Evolutionary conservation across 2,888 invertebrate species (phyloP), one percentile per base, ranked within the genome.

Genomic region (Malthinus flaveolus): DNA sequence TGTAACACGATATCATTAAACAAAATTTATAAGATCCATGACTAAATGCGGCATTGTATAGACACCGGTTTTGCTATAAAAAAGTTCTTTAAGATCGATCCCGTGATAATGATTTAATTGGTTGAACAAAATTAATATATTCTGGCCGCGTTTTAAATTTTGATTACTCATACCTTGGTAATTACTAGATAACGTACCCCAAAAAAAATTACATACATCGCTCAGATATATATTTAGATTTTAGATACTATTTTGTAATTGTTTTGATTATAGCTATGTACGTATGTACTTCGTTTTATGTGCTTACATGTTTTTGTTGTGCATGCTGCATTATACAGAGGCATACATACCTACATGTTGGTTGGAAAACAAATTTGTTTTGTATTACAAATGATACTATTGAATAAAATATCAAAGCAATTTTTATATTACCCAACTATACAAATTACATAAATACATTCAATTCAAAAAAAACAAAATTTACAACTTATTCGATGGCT

Each of bases 91-190:
- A 1, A 49, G 53, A 61, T 61, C 44, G 39, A 58, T 36, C 51
- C 58, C 39, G 50, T 54, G 46, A 61, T 61, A 55, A 35, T 51
- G 47, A 56, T 61, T 64, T 65, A 62, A 65, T 64, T 65, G 61
- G 58, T 42, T 57, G 56, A 35, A 59, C 63, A 56, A 63, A 65
- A 65, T 65, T 65, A 65, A 63, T 61, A 61, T 59, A 63, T 63
- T 50, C 59, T 57, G 46, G 44, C 42, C 56, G 48, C 42, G 58
- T 36, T 56, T 35, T 44, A 54, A 48, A 59, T 61, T 61, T 59
- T 56, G 42, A 51, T 50, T 50, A 62, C 47, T 58, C 57, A 54
- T 61, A 49, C 32, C 6, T 8, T 15, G n/a, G 49, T 32, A 49
- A 56, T 49, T 49, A 55, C 33, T 49, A 44, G 39, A 42, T 42